A percentile compares a stretch with the other conserved stretches of the same genome.
phyloP scores from a whole-genome alignment of 2,888 invertebrate genomes.

The Synergus umbraculus region DNA sequence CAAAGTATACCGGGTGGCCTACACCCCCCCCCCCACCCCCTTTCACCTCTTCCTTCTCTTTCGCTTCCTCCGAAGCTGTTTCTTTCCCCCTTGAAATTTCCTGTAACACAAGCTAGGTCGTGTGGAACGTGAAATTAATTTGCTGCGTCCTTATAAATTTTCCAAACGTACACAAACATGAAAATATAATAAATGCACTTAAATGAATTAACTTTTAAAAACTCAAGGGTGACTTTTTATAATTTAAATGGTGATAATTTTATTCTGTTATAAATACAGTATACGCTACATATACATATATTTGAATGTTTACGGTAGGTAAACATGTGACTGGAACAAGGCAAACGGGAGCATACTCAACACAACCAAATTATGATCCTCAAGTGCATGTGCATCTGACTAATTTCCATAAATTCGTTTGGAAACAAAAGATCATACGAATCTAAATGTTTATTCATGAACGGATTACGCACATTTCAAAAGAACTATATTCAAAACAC shows the following conservation, averaged over 20 bases:
- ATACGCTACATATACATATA: neutral
- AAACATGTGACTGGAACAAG: conserved; percentile 14
- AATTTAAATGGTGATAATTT: no score
- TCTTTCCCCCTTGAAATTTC: no score
- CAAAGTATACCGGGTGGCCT: no score
- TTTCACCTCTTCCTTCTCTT: no score
- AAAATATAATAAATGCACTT: neutral
- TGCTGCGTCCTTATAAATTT: no score
- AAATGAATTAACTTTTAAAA: conserved; percentile 5
- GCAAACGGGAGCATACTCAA: conserved; percentile 4
- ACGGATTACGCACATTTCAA: conserved; percentile 9
- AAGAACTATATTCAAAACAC: no score
- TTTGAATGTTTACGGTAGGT: neutral
- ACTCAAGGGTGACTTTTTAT: neutral
- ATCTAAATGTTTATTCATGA: conserved; percentile 29
- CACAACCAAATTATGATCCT: conserved; percentile 28
- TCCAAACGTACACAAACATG: no score
- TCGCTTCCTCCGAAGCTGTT: no score
- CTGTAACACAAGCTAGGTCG: no score
- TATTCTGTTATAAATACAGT: no score
- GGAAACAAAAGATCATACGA: conserved; percentile 14
- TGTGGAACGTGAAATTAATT: no score
- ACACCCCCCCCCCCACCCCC: no score
- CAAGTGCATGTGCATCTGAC: conserved; percentile 31
- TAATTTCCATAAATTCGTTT: conserved; percentile 29